phyloP scores from a whole-genome alignment of 2,797 vertebrate species.

The Dendrocincla fuliginosa region DNA sequence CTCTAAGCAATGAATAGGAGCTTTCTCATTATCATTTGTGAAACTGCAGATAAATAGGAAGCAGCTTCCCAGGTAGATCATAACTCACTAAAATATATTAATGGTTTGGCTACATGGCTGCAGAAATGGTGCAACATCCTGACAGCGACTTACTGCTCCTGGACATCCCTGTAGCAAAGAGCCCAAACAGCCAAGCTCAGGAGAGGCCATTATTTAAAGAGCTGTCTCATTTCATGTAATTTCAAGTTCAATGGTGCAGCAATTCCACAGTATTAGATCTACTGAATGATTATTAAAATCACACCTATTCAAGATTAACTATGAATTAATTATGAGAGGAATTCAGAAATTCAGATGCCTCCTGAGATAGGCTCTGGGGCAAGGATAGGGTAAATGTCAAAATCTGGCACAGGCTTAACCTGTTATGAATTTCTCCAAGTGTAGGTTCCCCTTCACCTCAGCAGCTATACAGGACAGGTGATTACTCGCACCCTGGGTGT shows the following conservation, averaged over 20 bases:
- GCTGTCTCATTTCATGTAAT: conserved; percentile 66
- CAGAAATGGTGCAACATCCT: neutral
- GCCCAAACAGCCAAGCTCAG: conserved; percentile 19
- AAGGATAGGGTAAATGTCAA: neutral
- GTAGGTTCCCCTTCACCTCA: neutral
- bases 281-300: conserved; percentile 69
- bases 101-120: neutral
- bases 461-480: neutral
- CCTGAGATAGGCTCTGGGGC: neutral
- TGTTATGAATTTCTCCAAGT: neutral
- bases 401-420: neutral
- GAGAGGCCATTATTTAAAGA: conserved; percentile 64
- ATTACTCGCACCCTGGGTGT: neutral
- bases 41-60: conserved; percentile 25
- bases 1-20: neutral
- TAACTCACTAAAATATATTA: conserved; percentile 2
- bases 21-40: neutral
- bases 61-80: neutral
- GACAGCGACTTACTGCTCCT: neutral
- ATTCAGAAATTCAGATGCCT: conserved; percentile 44
- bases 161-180: conserved; percentile 19
- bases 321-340: conserved; percentile 68
- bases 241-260: conserved; percentile 59
- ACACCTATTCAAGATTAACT: conserved; percentile 65
- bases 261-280: conserved; percentile 66